Evolutionary conservation across 2,797 vertebrate species (phyloP).

Genomic region (Heteromormyrus szaboi): DNA sequence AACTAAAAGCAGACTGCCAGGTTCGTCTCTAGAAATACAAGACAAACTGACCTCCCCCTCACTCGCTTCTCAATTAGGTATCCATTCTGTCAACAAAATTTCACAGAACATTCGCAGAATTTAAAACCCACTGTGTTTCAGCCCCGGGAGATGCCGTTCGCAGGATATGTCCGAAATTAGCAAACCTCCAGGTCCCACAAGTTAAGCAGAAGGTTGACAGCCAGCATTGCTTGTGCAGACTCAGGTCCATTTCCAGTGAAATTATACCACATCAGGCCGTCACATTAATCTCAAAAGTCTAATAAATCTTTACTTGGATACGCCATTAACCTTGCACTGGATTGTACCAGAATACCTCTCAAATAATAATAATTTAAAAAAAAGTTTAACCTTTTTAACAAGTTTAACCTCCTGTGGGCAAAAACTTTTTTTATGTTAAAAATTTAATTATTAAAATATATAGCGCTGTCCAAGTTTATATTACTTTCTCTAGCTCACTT

Average conservation of each 20-base stretch:
- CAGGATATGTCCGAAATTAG: not conserved
- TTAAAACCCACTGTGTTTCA: not conserved
- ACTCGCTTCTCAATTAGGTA: not conserved
- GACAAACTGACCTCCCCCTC: not conserved
- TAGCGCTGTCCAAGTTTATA: not conserved
- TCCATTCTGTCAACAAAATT: not conserved
- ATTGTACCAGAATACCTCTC: not conserved
- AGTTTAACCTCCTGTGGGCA: not conserved
- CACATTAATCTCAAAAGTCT: conserved; percentile 3
- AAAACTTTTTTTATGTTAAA: conserved; percentile 2
- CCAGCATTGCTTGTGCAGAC: not conserved
- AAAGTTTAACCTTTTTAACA: not conserved
- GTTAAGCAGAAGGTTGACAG: not conserved
- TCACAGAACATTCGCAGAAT: not conserved
- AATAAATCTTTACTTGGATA: not conserved
- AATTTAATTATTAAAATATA: not conserved
- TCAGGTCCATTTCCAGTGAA: not conserved
- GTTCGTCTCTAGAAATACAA: not conserved
- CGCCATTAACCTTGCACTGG: not conserved
- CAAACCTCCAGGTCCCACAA: not conserved
- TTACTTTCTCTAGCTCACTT: not conserved
- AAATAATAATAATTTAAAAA: not conserved
- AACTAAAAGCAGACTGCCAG: not conserved
- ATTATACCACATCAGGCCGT: not conserved
- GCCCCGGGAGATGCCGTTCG: not conserved